Conservation (phyloP, 2,888 invertebrate species). For the Chrysina gloriosa region DNA sequence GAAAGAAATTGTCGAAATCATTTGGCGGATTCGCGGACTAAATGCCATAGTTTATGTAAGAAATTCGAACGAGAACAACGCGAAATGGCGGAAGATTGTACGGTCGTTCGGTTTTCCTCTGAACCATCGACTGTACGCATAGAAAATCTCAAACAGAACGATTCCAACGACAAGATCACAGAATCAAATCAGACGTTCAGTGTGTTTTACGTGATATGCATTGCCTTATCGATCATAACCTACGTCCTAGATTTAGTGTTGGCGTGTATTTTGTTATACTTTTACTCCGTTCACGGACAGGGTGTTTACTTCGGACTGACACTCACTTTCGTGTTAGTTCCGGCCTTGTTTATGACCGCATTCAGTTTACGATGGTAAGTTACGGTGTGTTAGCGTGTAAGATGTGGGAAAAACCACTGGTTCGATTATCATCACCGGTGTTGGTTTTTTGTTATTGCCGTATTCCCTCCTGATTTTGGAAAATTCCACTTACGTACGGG, state of each 20-base stretch:
- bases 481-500: background rate
- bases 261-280: conserved; percentile 63
- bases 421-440: conserved; percentile 2
- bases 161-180: conserved; percentile 58
- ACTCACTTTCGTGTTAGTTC: conserved; percentile 66
- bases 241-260: conserved; percentile 64
- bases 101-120: conserved; percentile 64
- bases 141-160: conserved; percentile 60
- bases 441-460: background rate
- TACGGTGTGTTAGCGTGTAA: background rate
- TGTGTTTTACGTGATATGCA: conserved; percentile 63
- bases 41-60: conserved; percentile 6
- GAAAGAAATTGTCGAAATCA: background rate
- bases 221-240: conserved; percentile 64
- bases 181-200: conserved; percentile 60
- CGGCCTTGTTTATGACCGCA: conserved; percentile 67
- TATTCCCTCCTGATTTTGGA: background rate
- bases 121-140: conserved; percentile 63
- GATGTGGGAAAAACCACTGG: conserved; percentile 24
- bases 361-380: conserved; percentile 68
- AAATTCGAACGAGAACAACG: conserved; percentile 13
- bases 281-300: conserved; percentile 61
- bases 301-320: conserved; percentile 67
- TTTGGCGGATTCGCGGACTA: background rate
- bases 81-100: conserved; percentile 64